Conservation (phyloP, 2,797 vertebrate species). For the Mus caroli region DNA sequence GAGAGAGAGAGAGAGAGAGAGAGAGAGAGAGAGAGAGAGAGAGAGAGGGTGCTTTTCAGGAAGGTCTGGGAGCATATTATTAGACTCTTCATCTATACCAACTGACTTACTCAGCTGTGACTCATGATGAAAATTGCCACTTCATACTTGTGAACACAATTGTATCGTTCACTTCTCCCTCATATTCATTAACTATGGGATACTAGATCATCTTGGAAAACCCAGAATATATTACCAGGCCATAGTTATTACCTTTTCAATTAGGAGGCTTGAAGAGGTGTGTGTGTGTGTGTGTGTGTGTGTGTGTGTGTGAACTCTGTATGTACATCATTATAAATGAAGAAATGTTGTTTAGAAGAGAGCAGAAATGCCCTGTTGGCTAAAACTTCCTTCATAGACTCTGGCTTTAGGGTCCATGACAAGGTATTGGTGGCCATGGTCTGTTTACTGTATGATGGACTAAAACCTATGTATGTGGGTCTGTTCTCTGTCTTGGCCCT, state of each 20-base stretch:
- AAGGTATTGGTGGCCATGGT: background rate
- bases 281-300: no score
- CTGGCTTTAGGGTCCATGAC: background rate
- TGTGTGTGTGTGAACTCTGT: no score
- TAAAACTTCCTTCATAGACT: background rate
- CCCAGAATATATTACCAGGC: background rate
- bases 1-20: background rate
- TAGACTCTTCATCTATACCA: background rate
- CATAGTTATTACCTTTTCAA: background rate
- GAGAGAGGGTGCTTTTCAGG: background rate
- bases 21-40: background rate
- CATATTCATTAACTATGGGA: conserved; percentile 27
- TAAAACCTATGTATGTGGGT: background rate
- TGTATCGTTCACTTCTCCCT: background rate
- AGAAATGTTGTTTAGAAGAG: background rate
- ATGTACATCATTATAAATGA: background rate
- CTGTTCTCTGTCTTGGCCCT: background rate
- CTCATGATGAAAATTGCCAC: conserved; percentile 47
- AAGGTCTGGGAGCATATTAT: conserved; percentile 1
- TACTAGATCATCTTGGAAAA: conserved; percentile 12
- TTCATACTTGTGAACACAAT: conserved; percentile 55
- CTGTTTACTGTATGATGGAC: background rate
- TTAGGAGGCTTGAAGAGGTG: background rate
- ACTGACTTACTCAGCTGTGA: conserved; percentile 55
- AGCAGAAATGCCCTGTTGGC: background rate